Evolutionary conservation across 2,113 vertebrate genomes (phyloP).

Genomic region (Pangasianodon hypophthalmus): DNA sequence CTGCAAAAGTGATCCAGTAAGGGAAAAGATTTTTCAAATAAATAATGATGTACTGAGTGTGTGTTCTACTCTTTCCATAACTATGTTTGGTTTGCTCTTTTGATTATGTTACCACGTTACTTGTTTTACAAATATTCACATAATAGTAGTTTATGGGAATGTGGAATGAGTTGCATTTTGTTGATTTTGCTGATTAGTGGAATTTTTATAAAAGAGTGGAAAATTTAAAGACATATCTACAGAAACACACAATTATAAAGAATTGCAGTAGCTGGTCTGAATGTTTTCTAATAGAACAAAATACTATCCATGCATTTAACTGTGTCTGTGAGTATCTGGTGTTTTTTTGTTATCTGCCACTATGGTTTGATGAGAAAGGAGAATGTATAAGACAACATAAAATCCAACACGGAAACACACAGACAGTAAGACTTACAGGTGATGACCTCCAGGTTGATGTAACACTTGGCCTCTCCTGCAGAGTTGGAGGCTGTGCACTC

Average conservation of each 20-base stretch:
- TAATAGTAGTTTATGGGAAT: background rate
- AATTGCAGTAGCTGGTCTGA: background rate
- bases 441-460: slow-evolving; percentile 79
- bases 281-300: background rate
- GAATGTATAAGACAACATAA: background rate
- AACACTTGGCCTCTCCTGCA: slow-evolving; percentile 76
- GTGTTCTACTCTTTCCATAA: background rate
- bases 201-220: background rate
- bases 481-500: slow-evolving; percentile 78
- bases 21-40: too few relatives aligned
- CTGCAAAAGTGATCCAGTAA: too few relatives aligned
- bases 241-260: background rate
- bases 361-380: background rate
- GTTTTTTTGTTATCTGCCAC: background rate
- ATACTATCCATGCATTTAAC: background rate
- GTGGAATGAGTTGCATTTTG: background rate
- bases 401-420: background rate
- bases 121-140: background rate
- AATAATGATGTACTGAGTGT: background rate
- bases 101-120: background rate
- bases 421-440: slow-evolving; percentile 71
- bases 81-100: background rate
- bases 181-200: too few relatives aligned
- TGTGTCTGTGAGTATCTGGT: background rate
- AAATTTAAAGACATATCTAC: background rate